Conservation (phyloP, 35 echinoderm and acorn worm species). For the Eucidaris tribuloides region DNA sequence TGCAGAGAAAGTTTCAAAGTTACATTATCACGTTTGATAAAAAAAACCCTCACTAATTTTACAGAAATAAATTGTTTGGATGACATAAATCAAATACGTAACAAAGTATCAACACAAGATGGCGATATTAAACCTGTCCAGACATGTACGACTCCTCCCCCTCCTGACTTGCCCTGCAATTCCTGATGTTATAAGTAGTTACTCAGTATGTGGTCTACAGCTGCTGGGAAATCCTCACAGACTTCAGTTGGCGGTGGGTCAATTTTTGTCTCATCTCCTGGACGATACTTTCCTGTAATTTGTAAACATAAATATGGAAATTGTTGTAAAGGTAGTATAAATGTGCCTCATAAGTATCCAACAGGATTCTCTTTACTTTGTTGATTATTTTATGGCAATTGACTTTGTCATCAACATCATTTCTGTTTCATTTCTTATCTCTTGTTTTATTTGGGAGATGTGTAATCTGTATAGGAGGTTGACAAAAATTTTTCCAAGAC, state of each 20-base stretch:
- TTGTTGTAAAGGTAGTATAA: background rate
- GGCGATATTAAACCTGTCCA: too few species aligned
- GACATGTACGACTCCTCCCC: too few species aligned
- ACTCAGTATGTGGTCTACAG: slow-evolving; percentile 61
- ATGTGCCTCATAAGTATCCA: background rate
- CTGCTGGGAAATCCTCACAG: slow-evolving; percentile 59
- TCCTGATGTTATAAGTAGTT: slow-evolving; percentile 49
- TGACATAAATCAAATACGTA: too few species aligned
- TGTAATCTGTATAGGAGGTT: background rate
- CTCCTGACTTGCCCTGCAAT: too few species aligned
- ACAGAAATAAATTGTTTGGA: too few species aligned
- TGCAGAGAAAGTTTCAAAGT: too few species aligned
- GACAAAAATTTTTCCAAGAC: too few species aligned
- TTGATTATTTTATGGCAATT: background rate
- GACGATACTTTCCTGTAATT: slow-evolving; percentile 71
- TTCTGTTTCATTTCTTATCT: background rate
- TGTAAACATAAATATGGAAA: background rate
- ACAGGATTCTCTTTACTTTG: background rate
- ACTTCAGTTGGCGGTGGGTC: slow-evolving; percentile 8
- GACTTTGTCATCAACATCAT: background rate
- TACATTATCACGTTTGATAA: too few species aligned
- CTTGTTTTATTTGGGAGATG: background rate
- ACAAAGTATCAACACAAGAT: too few species aligned
- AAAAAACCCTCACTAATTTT: too few species aligned
- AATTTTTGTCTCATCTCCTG: slow-evolving; percentile 59